A percentile compares a stretch with the other conserved stretches of the same genome.
These are phyloP conservation scores for Eutolmus rufibarbis DNA, from an alignment of 2,888 invertebrate species.

Conservation along the genomic window DNA sequence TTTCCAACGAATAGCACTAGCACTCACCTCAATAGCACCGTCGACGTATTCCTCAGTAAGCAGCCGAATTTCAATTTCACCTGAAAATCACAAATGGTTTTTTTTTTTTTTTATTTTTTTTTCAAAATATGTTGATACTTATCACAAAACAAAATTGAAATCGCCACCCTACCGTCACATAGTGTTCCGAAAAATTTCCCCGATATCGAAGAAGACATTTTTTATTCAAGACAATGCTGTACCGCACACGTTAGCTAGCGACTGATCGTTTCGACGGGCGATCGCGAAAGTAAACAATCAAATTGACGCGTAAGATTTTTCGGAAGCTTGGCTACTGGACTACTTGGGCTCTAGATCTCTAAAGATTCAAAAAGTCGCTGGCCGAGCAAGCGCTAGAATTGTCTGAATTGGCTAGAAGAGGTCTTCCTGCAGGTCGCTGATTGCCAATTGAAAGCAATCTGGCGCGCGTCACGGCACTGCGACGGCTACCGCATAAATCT, in stretches of 20 bases:
- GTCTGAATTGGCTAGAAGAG: not conserved
- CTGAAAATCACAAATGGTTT: not conserved
- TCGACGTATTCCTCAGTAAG: constrained; percentile 4
- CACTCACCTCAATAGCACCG: constrained; percentile 26
- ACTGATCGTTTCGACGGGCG: not conserved
- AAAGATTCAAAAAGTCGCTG: not conserved
- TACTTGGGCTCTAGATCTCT: not conserved
- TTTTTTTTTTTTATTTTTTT: not conserved
- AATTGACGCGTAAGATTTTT: not conserved
- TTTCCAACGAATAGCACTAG: not conserved
- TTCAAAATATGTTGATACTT: not conserved
- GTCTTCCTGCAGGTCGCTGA: constrained; percentile 1
- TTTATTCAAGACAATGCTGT: not conserved
- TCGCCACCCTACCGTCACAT: not conserved
- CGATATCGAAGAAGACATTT: not conserved
- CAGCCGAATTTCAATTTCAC: constrained; percentile 23
- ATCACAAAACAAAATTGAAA: not conserved
- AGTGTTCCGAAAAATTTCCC: not conserved
- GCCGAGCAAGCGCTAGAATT: not conserved
- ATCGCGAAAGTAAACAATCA: not conserved
- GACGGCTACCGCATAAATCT: not conserved
- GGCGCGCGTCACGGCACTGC: not conserved
- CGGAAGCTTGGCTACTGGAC: not conserved
- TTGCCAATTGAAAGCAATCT: constrained; percentile 8
- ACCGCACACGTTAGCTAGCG: not conserved